Percentiles rank a stretch among this genome's conserved stretches.
Evolutionary conservation across 2,888 invertebrate species (phyloP).

Genomic region (Sepiola atlantica): DNA sequence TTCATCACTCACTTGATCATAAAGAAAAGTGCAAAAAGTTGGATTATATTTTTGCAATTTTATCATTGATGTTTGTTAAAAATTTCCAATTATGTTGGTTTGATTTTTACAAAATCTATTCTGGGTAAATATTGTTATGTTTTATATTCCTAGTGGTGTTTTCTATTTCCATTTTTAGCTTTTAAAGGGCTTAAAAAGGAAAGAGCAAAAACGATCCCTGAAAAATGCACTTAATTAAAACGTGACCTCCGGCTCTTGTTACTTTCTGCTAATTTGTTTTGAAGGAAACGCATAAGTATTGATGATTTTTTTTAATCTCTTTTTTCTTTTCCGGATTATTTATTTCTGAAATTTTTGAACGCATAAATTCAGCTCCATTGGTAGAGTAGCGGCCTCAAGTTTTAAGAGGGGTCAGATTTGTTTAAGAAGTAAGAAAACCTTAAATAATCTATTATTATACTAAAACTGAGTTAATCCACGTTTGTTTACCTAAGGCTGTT

Average conservation of each 20-base stretch:
- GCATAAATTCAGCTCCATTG: neutral
- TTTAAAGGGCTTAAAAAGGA: neutral
- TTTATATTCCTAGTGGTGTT: neutral
- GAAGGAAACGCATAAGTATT: neutral
- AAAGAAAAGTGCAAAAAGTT: neutral
- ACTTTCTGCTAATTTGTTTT: neutral
- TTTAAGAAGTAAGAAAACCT: too few relatives aligned
- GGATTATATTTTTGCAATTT: neutral
- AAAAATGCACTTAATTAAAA: neutral
- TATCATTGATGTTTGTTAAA: neutral
- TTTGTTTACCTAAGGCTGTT: too few relatives aligned
- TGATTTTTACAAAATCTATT: neutral
- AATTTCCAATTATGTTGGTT: neutral
- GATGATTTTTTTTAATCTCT: too few relatives aligned
- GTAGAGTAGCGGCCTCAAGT: neutral
- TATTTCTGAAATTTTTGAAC: neutral
- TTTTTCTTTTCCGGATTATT: neutral
- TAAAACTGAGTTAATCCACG: too few relatives aligned
- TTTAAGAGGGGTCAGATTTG: too few relatives aligned
- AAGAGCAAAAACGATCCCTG: neutral
- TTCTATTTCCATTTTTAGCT: neutral
- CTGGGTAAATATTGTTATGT: neutral
- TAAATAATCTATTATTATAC: too few relatives aligned
- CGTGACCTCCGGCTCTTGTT: neutral
- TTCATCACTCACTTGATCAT: neutral